phyloP scores from a whole-genome alignment of 2,888 invertebrate species.

The Exephanes ischioxanthus region DNA sequence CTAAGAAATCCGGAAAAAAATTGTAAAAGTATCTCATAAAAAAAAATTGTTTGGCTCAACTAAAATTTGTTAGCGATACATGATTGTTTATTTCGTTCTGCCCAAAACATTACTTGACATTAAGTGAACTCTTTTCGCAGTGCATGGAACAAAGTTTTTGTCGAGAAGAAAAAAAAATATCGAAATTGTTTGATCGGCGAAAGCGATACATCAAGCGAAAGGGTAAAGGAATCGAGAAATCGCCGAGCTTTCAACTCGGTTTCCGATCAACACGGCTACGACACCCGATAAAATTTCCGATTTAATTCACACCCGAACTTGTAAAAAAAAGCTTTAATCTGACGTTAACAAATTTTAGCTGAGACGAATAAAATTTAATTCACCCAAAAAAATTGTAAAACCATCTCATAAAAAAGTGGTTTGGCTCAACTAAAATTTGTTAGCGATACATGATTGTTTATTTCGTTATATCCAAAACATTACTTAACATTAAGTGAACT shows the following conservation, averaged over 20 bases:
- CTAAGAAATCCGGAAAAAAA: no score
- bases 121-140: not conserved
- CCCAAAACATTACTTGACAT: not conserved
- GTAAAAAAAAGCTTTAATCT: no score
- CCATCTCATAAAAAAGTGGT: no score
- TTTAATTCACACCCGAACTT: not conserved
- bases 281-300: no score
- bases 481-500: not conserved
- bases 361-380: no score
- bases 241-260: conserved; percentile 38
- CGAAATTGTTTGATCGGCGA: conserved; percentile 36
- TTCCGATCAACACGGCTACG: conserved; percentile 49
- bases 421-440: not conserved
- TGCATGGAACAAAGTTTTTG: not conserved
- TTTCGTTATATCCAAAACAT: not conserved
- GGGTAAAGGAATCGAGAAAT: conserved; percentile 12
- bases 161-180: not conserved
- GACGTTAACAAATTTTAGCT: no score
- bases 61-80: not conserved
- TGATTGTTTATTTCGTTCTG: no score
- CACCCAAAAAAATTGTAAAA: no score
- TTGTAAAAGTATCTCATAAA: no score
- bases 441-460: not conserved
- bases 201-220: conserved; percentile 23
- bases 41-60: no score